Conservation (phyloP, 2,888 invertebrate genomes). For the Ethmia dodecea region DNA sequence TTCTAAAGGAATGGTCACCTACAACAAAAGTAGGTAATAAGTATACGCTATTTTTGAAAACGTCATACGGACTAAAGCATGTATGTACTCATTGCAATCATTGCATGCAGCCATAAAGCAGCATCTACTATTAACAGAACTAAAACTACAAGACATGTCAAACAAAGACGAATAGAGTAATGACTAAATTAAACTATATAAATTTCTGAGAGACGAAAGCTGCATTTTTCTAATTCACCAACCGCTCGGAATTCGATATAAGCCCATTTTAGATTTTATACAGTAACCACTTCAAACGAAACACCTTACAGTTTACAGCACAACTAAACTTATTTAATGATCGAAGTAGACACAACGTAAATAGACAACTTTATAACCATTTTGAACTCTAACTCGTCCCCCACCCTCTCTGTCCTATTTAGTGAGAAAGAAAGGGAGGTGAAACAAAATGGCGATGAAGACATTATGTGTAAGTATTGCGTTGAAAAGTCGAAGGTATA, state of each 20-base stretch:
- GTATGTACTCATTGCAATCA: too few relatives aligned
- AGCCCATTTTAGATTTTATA: conserved; percentile 20
- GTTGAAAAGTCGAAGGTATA: conserved; percentile 29
- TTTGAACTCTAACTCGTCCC: conserved; percentile 26
- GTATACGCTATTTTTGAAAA: too few relatives aligned
- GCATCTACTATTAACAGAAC: too few relatives aligned
- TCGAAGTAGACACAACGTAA: conserved; percentile 36
- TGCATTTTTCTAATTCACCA: not conserved
- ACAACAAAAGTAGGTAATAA: too few relatives aligned
- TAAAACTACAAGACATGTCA: too few relatives aligned
- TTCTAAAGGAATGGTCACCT: too few relatives aligned
- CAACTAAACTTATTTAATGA: conserved; percentile 24
- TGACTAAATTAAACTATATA: too few relatives aligned
- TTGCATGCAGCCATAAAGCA: too few relatives aligned
- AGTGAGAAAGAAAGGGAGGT: conserved; percentile 31
- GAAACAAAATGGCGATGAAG: conserved; percentile 30
- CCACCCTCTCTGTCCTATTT: conserved; percentile 25
- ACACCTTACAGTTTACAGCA: conserved; percentile 17
- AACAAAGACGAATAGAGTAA: too few relatives aligned
- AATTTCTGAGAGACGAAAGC: too few relatives aligned
- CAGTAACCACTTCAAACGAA: conserved; percentile 23
- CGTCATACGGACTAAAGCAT: too few relatives aligned
- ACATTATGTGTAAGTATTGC: conserved; percentile 20
- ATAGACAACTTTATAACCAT: conserved; percentile 43
- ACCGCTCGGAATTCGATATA: conserved; percentile 1